Evolutionary conservation across 1,140 invertebrate species (phyloP).

Genomic region (Sitobion miscanthi): DNA sequence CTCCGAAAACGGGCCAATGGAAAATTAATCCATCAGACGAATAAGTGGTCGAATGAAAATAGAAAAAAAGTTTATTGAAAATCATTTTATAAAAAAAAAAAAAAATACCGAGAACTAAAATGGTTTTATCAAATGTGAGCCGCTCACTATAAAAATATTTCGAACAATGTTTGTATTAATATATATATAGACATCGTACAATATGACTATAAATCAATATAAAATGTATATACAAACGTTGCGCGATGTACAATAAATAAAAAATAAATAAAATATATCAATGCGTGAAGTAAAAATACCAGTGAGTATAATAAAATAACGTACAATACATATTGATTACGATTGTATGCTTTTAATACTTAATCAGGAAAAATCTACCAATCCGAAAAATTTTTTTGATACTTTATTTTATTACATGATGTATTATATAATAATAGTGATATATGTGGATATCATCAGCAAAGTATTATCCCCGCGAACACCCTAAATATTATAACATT

Average conservation of each 20-base stretch:
- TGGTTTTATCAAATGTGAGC: background rate
- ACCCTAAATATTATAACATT: background rate
- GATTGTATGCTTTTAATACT: background rate
- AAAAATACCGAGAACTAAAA: background rate
- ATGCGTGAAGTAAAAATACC: background rate
- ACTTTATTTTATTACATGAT: background rate
- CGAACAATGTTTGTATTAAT: background rate
- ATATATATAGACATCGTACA: background rate
- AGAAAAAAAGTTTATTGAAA: background rate
- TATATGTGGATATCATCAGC: background rate
- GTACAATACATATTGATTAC: background rate
- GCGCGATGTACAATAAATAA: background rate
- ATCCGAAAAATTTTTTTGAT: background rate
- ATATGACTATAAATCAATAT: background rate
- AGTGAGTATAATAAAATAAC: background rate
- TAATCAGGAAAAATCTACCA: background rate
- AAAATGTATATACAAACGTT: background rate
- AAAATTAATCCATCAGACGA: background rate
- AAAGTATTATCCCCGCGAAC: background rate
- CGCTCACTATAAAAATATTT: background rate
- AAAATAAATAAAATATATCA: background rate
- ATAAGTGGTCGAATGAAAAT: background rate
- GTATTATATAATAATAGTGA: background rate
- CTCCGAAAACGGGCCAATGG: background rate
- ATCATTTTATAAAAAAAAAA: constrained; percentile 1